Percentiles rank a stretch among this genome's conserved stretches.
phyloP scores from a whole-genome alignment of 2,113 vertebrate genomes.

The Coregonus clupeaformis region DNA sequence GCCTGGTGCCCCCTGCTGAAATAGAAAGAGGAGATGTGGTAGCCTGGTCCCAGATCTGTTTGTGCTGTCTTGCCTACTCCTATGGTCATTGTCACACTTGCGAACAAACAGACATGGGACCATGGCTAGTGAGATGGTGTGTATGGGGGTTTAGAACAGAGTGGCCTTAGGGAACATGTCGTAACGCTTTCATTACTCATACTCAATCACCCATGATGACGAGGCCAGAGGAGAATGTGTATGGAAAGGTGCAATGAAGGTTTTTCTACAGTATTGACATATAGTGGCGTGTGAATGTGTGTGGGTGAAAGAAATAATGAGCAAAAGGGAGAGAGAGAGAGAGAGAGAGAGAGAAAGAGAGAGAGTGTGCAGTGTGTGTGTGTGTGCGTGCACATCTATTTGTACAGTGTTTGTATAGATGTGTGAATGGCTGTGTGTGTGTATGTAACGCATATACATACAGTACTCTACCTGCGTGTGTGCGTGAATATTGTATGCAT shows the following conservation, averaged over 20 bases:
- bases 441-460: constrained; percentile 46
- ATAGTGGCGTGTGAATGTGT: constrained; percentile 49
- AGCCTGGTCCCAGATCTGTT: too few relatives aligned
- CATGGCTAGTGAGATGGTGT: constrained; percentile 45
- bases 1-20: constrained; percentile 44
- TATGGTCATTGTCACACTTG: too few relatives aligned
- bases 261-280: constrained; percentile 66
- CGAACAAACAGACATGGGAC: constrained; percentile 41
- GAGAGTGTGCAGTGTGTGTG: constrained; percentile 37
- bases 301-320: constrained; percentile 25
- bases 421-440: constrained; percentile 51
- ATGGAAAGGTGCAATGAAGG: constrained; percentile 64
- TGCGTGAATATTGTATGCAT: constrained; percentile 44
- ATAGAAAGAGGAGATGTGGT: constrained; percentile 29
- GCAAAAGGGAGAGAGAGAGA: constrained; percentile 13
- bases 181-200: constrained; percentile 63
- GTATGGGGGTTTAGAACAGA: constrained; percentile 61
- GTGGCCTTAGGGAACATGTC: constrained; percentile 77
- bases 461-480: constrained; percentile 33
- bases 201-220: constrained; percentile 64
- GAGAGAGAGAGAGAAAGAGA: constrained; percentile 37
- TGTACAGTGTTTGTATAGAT: constrained; percentile 73
- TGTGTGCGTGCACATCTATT: constrained; percentile 50
- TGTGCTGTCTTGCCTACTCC: too few relatives aligned
- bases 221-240: constrained; percentile 69